A percentile compares a stretch with the other conserved stretches of the same genome.
Evolutionary conservation across 2,113 vertebrate species (phyloP).

Genomic region (pig (Sus scrofa)): T2T-Sscrofa CM000823.6:60072001-60072500

Average conservation of each 20-base stretch:
- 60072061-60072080: not conserved
- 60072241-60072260: rapidly evolving
- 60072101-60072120: not conserved
- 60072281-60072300: not conserved
- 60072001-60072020: not conserved
- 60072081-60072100: not conserved
- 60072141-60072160: not conserved
- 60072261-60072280: not conserved
- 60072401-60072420: not conserved
- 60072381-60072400: not conserved
- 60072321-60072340: not conserved
- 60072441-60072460: rapidly evolving
- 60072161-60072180: not conserved
- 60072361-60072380: not conserved
- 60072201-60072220: not conserved
- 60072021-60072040: rapidly evolving
- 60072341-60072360: not conserved
- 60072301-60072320: not conserved
- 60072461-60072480: not conserved
- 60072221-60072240: not conserved
- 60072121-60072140: not conserved
- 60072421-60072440: not conserved
- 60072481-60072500: not conserved
- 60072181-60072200: not conserved
- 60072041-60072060: not conserved